These are phyloP conservation scores for Megaceryle alcyon DNA, from an alignment of 2,797 vertebrate genomes.

Conservation along the genomic window DNA sequence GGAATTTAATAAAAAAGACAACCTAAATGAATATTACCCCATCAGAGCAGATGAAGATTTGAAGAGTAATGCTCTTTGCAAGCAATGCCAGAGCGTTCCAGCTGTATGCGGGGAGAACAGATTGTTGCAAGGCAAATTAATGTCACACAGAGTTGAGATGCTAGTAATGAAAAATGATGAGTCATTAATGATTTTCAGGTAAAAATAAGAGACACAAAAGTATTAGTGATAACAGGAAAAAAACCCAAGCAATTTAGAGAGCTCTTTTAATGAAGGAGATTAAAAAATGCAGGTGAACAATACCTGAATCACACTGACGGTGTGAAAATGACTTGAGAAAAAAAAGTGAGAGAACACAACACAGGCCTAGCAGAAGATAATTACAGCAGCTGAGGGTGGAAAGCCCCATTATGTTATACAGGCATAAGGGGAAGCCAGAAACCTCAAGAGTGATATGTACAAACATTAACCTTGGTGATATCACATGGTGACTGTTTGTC, in stretches of 20 bases:
- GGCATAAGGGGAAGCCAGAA: background rate
- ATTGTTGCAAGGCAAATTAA: background rate
- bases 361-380: background rate
- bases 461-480: background rate
- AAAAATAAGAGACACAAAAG: background rate
- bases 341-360: background rate
- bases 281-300: background rate
- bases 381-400: background rate
- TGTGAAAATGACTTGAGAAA: background rate
- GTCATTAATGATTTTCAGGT: background rate
- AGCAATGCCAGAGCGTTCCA: background rate
- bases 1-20: background rate
- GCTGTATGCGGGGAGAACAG: background rate
- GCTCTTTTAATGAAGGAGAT: background rate
- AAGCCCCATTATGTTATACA: background rate
- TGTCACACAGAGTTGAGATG: background rate
- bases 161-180: background rate
- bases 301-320: background rate
- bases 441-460: background rate
- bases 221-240: background rate
- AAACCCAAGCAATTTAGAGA: background rate
- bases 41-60: background rate
- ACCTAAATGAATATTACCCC: background rate
- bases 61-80: background rate
- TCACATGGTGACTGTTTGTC: background rate